Evolutionary conservation across 2,113 vertebrate species (phyloP).

Genomic region (Microcebus jonahi): DNA sequence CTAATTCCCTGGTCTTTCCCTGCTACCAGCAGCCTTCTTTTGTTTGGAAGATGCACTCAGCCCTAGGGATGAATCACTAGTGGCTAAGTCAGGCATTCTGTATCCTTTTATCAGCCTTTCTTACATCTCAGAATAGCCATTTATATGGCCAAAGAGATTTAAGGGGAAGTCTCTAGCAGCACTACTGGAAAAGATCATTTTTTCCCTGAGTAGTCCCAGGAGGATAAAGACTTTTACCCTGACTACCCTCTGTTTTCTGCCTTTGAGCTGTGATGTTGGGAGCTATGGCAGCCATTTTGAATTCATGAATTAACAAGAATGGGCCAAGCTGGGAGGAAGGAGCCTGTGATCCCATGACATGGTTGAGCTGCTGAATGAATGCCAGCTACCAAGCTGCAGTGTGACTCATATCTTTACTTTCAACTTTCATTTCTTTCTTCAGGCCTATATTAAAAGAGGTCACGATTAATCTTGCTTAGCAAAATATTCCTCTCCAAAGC

Average conservation of each 20-base stretch:
- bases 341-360: not conserved
- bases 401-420: slow-evolving; percentile 26
- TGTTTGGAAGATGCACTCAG: not conserved
- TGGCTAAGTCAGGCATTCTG: not conserved
- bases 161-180: not conserved
- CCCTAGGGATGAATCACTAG: not conserved
- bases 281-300: not conserved
- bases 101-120: not conserved
- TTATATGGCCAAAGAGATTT: not conserved
- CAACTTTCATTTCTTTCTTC: not conserved
- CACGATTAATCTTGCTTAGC: not conserved
- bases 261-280: not conserved
- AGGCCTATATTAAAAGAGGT: not conserved
- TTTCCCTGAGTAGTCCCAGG: not conserved
- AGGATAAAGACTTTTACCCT: not conserved
- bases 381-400: not conserved
- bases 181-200: not conserved
- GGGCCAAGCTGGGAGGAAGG: not conserved
- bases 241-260: not conserved
- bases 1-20: not conserved
- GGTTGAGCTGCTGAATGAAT: not conserved
- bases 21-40: not conserved
- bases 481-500: not conserved
- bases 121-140: not conserved
- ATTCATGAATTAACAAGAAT: not conserved